phyloP scores from a whole-genome alignment of 1,140 invertebrate genomes.

The Streblospio benedicti region DNA sequence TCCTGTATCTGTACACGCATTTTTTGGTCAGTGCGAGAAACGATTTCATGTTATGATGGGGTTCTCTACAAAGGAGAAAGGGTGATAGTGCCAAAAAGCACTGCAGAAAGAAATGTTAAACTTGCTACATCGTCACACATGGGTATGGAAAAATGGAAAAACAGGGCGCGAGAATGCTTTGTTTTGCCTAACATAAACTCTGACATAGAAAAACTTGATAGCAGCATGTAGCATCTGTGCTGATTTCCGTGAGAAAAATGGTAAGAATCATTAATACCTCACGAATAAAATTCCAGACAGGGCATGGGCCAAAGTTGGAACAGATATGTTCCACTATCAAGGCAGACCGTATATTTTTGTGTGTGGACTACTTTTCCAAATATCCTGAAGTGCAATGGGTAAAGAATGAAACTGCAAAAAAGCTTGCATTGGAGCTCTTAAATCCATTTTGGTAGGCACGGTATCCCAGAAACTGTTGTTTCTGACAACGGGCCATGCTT shows the following conservation, averaged over 20 bases:
- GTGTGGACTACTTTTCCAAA: too few species aligned
- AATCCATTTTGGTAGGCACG: constrained; percentile 25
- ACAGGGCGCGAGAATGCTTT: constrained; percentile 12
- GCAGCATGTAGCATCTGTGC: constrained; percentile 19
- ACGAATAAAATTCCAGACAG: neutral
- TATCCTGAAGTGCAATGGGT: too few species aligned
- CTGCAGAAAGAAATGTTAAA: constrained; percentile 17
- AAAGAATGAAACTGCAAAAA: too few species aligned
- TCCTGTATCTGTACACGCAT: too few species aligned
- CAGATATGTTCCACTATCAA: too few species aligned
- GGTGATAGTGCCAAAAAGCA: constrained; percentile 19
- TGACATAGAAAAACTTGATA: constrained; percentile 24
- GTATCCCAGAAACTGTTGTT: constrained; percentile 19
- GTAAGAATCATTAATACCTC: neutral
- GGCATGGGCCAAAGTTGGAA: constrained; percentile 1
- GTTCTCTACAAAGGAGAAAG: too few species aligned
- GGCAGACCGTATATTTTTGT: too few species aligned
- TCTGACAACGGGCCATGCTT: constrained; percentile 29
- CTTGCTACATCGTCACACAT: constrained; percentile 21
- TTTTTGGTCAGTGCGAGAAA: too few species aligned
- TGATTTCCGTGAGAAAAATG: constrained; percentile 3
- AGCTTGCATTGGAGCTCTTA: too few species aligned
- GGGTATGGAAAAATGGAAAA: constrained; percentile 21
- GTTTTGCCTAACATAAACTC: constrained; percentile 25
- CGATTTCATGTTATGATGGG: too few species aligned